These are phyloP conservation scores for Drosophila lacteicornis DNA, from an alignment of 1,140 invertebrate species.

Conservation along the genomic window DNA sequence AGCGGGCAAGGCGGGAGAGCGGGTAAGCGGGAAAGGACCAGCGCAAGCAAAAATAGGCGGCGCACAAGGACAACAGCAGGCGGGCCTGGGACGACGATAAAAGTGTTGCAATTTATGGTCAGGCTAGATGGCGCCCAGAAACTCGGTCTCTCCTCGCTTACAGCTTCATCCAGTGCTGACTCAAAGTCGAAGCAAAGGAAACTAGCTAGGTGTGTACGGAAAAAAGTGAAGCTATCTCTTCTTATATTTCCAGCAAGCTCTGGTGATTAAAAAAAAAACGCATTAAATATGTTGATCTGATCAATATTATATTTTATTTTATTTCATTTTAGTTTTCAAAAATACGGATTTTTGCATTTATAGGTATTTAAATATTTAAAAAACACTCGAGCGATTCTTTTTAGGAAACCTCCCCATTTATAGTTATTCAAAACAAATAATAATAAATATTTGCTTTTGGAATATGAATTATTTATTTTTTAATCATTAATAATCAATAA, in stretches of 20 bases:
- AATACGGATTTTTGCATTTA: too few relatives aligned
- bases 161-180: constrained; percentile 24
- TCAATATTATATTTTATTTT: too few relatives aligned
- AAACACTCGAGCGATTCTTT: too few relatives aligned
- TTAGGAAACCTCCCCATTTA: too few relatives aligned
- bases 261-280: not conserved
- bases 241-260: not conserved
- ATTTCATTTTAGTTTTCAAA: too few relatives aligned
- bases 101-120: constrained; percentile 82
- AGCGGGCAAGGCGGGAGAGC: constrained; percentile 35
- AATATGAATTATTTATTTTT: too few relatives aligned
- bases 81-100: constrained; percentile 64
- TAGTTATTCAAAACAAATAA: too few relatives aligned
- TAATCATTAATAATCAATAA: too few relatives aligned
- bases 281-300: not conserved
- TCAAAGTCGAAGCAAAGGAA: not conserved
- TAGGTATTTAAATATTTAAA: too few relatives aligned
- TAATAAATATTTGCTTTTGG: too few relatives aligned
- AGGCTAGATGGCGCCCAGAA: constrained; percentile 67
- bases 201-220: not conserved
- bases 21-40: not conserved
- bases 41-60: constrained; percentile 68
- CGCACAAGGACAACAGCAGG: constrained; percentile 60
- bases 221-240: not conserved
- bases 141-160: constrained; percentile 10